Conservation (phyloP, 2,113 vertebrate species). For the Melierax canorus region DNA sequence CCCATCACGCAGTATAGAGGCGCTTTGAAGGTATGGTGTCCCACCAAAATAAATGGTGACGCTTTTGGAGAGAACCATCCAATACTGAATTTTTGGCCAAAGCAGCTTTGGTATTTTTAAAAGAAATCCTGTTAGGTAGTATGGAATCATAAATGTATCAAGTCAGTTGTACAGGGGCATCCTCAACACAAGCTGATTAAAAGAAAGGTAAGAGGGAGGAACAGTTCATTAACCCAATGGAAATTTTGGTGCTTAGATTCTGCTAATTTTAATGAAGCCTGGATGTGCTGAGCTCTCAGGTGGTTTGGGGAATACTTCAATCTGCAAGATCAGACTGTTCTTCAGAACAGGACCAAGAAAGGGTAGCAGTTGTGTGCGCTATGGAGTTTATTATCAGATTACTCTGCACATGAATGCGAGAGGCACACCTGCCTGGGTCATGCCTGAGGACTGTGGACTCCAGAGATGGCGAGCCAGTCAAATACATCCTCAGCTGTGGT, state of each 20-base stretch:
- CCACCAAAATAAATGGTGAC: slow-evolving; percentile 19
- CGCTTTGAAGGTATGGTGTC: slow-evolving; percentile 5
- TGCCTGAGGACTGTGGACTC: neutral
- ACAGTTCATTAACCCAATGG: neutral
- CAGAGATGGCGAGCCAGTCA: neutral
- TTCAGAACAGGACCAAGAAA: neutral
- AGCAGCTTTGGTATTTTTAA: neutral
- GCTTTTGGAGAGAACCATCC: neutral
- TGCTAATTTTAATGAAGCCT: neutral
- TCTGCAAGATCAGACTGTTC: neutral
- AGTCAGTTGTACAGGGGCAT: neutral
- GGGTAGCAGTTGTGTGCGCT: neutral
- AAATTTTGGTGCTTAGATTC: neutral
- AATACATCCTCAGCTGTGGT: neutral
- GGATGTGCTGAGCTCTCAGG: neutral
- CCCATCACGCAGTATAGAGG: neutral
- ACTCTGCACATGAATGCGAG: neutral
- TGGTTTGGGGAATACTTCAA: neutral
- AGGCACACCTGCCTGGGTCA: neutral
- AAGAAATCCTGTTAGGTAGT: neutral
- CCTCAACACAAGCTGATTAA: neutral
- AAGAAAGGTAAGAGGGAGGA: neutral
- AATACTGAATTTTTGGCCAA: neutral
- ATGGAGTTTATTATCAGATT: neutral
- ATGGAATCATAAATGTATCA: neutral